Percentiles rank a stretch among this genome's conserved stretches.
These are phyloP conservation scores for Lasioglossum lativentre DNA, from an alignment of 2,888 invertebrate species.

Conservation along the genomic window DNA sequence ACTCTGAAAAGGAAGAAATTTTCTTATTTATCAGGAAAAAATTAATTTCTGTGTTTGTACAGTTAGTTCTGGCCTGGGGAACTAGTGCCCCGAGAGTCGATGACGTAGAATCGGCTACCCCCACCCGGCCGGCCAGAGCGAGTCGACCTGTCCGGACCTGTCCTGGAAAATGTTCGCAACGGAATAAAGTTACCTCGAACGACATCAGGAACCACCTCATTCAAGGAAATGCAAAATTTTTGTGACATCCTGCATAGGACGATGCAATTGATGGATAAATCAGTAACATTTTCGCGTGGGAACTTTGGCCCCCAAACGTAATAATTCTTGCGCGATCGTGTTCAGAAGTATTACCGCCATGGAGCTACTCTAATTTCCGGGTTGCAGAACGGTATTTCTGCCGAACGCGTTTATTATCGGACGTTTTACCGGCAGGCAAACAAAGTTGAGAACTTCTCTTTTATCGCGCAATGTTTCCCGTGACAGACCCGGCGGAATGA, in stretches of 20 bases:
- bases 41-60: not conserved
- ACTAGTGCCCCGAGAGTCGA: too few species aligned
- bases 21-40: not conserved
- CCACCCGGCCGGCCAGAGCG: too few species aligned
- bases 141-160: too few species aligned
- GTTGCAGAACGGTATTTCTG: slow-evolving; percentile 6
- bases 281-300: not conserved
- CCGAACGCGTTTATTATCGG: not conserved
- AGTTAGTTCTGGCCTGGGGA: too few species aligned
- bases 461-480: slow-evolving; percentile 28
- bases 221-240: not conserved
- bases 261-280: not conserved
- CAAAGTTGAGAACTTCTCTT: slow-evolving; percentile 52
- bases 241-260: too few species aligned
- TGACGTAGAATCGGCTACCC: too few species aligned
- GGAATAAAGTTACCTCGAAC: too few species aligned
- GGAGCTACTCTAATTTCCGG: not conserved
- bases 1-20: not conserved
- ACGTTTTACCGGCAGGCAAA: slow-evolving; percentile 1
- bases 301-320: not conserved
- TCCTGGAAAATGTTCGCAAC: too few species aligned
- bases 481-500: slow-evolving; percentile 52
- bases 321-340: not conserved
- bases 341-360: not conserved
- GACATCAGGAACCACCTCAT: not conserved